These are phyloP conservation scores for Neuroterus valhalla DNA, from an alignment of 1,140 invertebrate genomes.

Conservation along the genomic window DNA sequence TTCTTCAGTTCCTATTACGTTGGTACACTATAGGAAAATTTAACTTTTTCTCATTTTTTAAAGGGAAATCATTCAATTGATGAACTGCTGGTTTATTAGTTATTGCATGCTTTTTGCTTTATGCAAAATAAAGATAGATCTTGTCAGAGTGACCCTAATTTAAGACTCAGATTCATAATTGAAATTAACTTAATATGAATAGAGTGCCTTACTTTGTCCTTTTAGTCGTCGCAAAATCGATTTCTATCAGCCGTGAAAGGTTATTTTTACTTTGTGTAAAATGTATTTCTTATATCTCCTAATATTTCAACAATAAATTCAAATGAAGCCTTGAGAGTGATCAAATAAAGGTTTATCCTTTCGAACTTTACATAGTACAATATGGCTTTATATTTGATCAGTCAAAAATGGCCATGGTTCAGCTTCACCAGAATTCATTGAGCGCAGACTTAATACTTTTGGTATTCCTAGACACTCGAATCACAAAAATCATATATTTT, in stretches of 20 bases:
- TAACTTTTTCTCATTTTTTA: not conserved
- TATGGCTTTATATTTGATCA: too few relatives aligned
- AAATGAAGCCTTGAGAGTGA: too few relatives aligned
- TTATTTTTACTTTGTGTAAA: slow-evolving; percentile 10
- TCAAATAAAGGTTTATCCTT: too few relatives aligned
- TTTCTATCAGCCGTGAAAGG: slow-evolving; percentile 14
- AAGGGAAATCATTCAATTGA: not conserved
- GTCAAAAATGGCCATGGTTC: too few relatives aligned
- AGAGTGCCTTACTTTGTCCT: slow-evolving; percentile 25
- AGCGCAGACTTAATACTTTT: too few relatives aligned
- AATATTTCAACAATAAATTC: not conserved
- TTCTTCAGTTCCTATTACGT: not conserved
- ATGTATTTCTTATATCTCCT: not conserved
- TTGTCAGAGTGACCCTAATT: slow-evolving; percentile 23
- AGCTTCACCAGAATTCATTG: too few relatives aligned
- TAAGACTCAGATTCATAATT: slow-evolving; percentile 13
- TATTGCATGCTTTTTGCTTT: not conserved
- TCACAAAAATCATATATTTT: too few relatives aligned
- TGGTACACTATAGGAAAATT: not conserved
- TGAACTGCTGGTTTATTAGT: not conserved
- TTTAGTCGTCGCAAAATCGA: slow-evolving; percentile 1
- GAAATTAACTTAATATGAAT: slow-evolving; percentile 27
- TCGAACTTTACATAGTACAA: too few relatives aligned
- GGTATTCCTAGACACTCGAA: too few relatives aligned
- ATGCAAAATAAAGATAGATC: not conserved